phyloP scores from a whole-genome alignment of 1,140 invertebrate genomes.

The Polyergus mexicanus region DNA sequence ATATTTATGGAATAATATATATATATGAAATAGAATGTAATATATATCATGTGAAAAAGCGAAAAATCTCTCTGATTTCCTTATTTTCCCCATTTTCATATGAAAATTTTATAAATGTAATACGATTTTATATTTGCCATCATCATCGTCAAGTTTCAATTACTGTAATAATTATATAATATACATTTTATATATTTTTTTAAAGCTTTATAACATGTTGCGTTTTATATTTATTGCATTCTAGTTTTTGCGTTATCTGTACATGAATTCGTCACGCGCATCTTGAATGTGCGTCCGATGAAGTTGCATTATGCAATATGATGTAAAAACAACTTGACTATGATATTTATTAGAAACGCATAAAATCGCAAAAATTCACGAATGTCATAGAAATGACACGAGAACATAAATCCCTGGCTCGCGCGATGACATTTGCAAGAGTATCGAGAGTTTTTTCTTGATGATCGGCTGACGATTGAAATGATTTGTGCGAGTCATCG shows the following conservation, averaged over 20 bases:
- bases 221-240: neutral
- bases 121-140: neutral
- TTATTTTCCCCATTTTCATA: neutral
- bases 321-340: neutral
- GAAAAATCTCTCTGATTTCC: neutral
- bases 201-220: neutral
- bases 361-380: neutral
- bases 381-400: neutral
- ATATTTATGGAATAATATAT: conserved; percentile 9
- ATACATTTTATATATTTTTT: neutral
- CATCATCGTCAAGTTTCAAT: neutral
- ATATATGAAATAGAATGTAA: conserved; percentile 42
- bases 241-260: neutral
- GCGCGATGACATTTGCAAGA: neutral
- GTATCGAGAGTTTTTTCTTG: neutral
- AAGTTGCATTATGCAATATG: neutral
- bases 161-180: neutral
- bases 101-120: neutral
- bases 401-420: neutral
- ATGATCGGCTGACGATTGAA: conserved; percentile 9
- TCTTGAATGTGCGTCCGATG: neutral
- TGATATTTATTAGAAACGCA: neutral
- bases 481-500: conserved; percentile 31
- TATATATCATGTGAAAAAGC: conserved; percentile 26
- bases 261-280: neutral